Conservation (phyloP, 37 sponge, comb jelly and placozoan genomes). For the Hexactinellida sp. region DNA sequence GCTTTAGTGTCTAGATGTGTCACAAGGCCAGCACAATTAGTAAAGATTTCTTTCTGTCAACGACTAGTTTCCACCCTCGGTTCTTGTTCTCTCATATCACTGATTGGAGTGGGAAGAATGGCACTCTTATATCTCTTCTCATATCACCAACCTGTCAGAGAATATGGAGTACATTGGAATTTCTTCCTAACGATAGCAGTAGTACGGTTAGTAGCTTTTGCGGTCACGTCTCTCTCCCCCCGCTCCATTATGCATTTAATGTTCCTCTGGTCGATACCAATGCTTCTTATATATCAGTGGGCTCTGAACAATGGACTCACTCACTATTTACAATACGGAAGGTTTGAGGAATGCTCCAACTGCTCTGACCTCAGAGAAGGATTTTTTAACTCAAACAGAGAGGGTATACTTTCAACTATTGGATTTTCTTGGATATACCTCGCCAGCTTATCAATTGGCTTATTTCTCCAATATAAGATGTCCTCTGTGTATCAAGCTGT, state of each 20-base stretch:
- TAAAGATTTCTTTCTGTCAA: neutral
- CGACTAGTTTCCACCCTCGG: neutral
- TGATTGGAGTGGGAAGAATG: constrained; percentile 26
- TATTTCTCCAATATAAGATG: neutral
- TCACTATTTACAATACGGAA: neutral
- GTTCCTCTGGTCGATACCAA: neutral
- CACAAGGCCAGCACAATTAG: neutral
- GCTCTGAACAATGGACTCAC: neutral
- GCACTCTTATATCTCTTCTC: constrained; percentile 15
- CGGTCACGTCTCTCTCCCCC: neutral
- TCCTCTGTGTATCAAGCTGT: neutral
- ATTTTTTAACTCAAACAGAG: neutral
- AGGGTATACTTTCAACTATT: neutral
- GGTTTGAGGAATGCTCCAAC: neutral
- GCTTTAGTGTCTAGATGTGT: constrained; percentile 25
- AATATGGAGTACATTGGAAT: constrained; percentile 53
- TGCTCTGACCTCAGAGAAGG: neutral
- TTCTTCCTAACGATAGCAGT: constrained; percentile 47
- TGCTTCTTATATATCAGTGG: neutral
- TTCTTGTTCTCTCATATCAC: neutral
- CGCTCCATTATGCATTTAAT: neutral
- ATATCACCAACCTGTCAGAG: constrained; percentile 35
- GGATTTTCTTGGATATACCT: constrained; percentile 6
- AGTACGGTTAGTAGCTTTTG: constrained; percentile 8
- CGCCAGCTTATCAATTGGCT: neutral